A percentile compares a stretch with the other conserved stretches of the same genome.
phyloP scores from a whole-genome alignment of 2,888 invertebrate genomes.

The Epirrhoe tristata region DNA sequence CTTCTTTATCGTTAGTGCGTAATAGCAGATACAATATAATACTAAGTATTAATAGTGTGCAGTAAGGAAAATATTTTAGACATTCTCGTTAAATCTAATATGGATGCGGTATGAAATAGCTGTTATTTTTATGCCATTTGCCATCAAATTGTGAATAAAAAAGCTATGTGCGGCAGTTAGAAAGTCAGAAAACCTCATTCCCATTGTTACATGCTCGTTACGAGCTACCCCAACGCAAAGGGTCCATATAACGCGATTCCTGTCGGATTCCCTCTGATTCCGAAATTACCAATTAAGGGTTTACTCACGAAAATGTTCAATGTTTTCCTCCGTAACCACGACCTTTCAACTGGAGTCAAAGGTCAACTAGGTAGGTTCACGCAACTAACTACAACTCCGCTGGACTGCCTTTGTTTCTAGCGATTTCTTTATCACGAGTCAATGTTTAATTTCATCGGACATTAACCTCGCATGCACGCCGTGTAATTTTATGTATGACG shows the following conservation, averaged over 20 bases:
- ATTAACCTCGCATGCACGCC: too few relatives aligned
- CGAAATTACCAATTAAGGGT: conserved; percentile 33
- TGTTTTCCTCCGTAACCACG: conserved; percentile 8
- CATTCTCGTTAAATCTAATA: neutral
- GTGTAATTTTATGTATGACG: neutral
- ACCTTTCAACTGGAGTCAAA: conserved; percentile 16
- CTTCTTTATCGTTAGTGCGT: neutral
- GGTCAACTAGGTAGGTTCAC: conserved; percentile 6
- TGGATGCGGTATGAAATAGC: neutral
- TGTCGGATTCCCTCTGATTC: conserved; percentile 24
- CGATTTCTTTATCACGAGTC: neutral
- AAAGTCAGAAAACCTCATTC: conserved; percentile 23
- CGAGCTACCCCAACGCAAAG: conserved; percentile 18
- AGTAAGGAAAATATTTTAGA: neutral
- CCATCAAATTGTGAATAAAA: conserved; percentile 10
- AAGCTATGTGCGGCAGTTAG: conserved; percentile 12
- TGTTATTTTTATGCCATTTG: conserved; percentile 6
- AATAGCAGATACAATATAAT: neutral
- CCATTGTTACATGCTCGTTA: conserved; percentile 25
- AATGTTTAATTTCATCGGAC: too few relatives aligned
- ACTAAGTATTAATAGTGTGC: neutral
- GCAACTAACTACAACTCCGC: neutral
- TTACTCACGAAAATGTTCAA: conserved; percentile 21
- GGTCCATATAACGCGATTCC: conserved; percentile 27
- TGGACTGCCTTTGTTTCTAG: neutral